phyloP scores from a whole-genome alignment of 2,888 invertebrate species.

The Trissolcus japonicus region DNA sequence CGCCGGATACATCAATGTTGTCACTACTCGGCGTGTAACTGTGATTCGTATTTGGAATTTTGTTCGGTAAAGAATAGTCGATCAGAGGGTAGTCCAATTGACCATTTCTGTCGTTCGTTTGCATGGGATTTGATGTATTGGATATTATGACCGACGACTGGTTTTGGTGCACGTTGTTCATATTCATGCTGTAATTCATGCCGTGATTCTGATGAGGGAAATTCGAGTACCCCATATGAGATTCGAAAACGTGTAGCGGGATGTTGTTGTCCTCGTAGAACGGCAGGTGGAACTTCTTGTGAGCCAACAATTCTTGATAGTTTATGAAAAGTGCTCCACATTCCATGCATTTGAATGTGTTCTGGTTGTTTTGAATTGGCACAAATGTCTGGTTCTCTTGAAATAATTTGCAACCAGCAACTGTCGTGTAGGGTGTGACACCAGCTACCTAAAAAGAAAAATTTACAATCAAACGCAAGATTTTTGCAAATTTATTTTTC shows the following conservation, averaged over 20 bases:
- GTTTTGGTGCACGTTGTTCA: slow-evolving; percentile 30
- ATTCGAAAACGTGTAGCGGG: slow-evolving; percentile 68
- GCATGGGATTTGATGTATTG: not conserved
- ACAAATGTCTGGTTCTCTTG: slow-evolving; percentile 67
- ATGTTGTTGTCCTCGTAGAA: slow-evolving; percentile 65
- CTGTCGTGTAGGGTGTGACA: slow-evolving; percentile 62
- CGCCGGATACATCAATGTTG: slow-evolving; percentile 65
- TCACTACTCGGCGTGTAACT: slow-evolving; percentile 65
- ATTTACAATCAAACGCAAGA: slow-evolving; percentile 2
- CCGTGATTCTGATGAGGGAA: slow-evolving; percentile 59
- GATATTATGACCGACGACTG: not conserved
- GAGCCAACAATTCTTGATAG: slow-evolving; percentile 67
- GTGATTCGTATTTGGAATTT: slow-evolving; percentile 68
- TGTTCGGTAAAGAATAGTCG: slow-evolving; percentile 71
- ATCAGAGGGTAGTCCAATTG: slow-evolving; percentile 63
- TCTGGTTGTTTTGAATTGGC: slow-evolving; percentile 64
- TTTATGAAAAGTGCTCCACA: slow-evolving; percentile 66
- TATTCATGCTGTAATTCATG: slow-evolving; percentile 21
- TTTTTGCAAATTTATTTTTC: too few species aligned
- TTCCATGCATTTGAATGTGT: slow-evolving; percentile 67
- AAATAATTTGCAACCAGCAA: slow-evolving; percentile 67
- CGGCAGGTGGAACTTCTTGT: slow-evolving; percentile 66
- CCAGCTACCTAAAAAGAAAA: slow-evolving; percentile 66
- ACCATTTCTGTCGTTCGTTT: slow-evolving; percentile 13
- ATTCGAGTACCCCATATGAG: slow-evolving; percentile 66